Conservation (phyloP, 2,113 vertebrate species). For the Chiloscyllium plagiosum region DNA sequence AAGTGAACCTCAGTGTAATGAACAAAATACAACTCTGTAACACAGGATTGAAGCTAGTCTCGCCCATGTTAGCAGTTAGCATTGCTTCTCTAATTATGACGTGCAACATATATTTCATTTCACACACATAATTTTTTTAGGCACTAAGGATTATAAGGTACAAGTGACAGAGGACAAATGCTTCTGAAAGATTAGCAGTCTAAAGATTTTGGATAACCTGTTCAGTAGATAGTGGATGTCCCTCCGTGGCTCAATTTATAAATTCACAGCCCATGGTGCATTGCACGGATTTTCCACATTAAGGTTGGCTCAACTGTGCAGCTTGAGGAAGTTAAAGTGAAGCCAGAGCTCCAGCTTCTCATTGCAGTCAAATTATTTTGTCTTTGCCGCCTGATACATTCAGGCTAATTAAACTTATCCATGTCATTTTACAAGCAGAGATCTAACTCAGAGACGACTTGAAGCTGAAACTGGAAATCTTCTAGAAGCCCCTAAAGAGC, state of each 20-base stretch:
- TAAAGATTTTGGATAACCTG: neutral
- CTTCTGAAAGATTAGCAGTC: neutral
- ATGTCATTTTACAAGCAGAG: neutral
- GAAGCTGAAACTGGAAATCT: neutral
- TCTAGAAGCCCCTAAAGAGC: neutral
- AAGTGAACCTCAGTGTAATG: neutral
- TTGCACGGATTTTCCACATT: neutral
- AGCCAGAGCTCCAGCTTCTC: neutral
- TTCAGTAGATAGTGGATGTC: neutral
- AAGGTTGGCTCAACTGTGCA: neutral
- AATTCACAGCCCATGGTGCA: neutral
- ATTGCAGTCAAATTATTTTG: neutral
- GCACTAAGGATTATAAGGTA: neutral
- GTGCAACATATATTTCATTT: neutral
- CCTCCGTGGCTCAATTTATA: neutral
- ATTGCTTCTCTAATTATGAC: neutral
- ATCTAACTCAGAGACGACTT: neutral
- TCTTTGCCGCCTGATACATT: neutral
- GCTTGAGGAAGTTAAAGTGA: neutral
- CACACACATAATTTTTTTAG: neutral
- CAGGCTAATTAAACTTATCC: neutral
- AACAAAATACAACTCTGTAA: neutral
- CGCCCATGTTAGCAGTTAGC: neutral
- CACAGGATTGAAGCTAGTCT: neutral
- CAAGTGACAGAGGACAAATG: neutral